Conservation (phyloP, 2,888 invertebrate species). For the Lymantria monacha region DNA sequence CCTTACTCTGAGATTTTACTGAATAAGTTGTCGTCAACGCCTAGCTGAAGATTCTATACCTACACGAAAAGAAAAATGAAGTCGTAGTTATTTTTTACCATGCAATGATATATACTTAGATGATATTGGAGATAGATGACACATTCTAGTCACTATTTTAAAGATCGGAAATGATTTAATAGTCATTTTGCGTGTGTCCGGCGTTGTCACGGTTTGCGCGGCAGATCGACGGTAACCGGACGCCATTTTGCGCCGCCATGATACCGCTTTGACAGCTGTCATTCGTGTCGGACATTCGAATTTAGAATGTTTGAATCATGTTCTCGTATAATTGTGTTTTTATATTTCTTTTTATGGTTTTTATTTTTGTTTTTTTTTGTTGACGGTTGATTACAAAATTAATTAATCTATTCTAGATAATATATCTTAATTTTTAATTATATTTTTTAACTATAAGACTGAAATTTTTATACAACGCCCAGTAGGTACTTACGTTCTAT, state of each 20-base stretch:
- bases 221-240: constrained; percentile 76
- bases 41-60: too few species aligned
- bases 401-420: background rate
- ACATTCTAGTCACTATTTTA: constrained; percentile 51
- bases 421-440: too few species aligned
- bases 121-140: constrained; percentile 7
- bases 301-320: constrained; percentile 69
- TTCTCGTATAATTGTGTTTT: constrained; percentile 39
- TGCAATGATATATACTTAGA: too few species aligned
- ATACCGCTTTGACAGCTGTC: constrained; percentile 80
- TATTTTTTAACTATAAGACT: too few species aligned
- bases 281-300: constrained; percentile 70
- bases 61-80: too few species aligned
- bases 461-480: too few species aligned
- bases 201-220: constrained; percentile 58
- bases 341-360: constrained; percentile 22
- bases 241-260: constrained; percentile 71
- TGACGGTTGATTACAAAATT: background rate
- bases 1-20: too few species aligned
- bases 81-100: too few species aligned
- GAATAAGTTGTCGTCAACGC: too few species aligned
- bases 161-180: constrained; percentile 70
- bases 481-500: too few species aligned
- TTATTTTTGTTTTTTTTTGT: constrained; percentile 1
- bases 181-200: constrained; percentile 57